Conservation (phyloP, 2,797 vertebrate genomes). For the Rhincodon typus region DNA sequence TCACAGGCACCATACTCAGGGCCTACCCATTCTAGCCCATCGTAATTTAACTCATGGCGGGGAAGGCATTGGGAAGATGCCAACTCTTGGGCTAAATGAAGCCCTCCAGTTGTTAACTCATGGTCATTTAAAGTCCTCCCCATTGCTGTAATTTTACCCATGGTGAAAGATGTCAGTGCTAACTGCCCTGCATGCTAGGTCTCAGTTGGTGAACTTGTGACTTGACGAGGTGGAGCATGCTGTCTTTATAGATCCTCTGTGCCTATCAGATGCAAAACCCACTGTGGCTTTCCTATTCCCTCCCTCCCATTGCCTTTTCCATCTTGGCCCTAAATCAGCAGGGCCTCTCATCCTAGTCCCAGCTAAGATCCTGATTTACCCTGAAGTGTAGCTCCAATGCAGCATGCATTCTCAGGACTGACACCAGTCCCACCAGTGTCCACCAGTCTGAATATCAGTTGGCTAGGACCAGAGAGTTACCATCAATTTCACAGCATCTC, state of each 20-base stretch:
- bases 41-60: neutral
- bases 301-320: neutral
- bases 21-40: neutral
- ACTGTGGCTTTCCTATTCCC: neutral
- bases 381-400: too few relatives aligned
- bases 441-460: neutral
- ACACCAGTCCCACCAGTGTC: neutral
- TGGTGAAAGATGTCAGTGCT: neutral
- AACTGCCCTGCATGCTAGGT: neutral
- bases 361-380: too few relatives aligned
- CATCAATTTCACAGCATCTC: neutral
- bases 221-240: neutral
- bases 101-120: neutral
- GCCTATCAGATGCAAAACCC: neutral
- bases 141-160: neutral
- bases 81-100: neutral
- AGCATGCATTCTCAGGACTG: neutral
- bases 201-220: neutral
- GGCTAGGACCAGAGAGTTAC: neutral
- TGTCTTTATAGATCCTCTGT: neutral
- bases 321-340: neutral
- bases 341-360: neutral
- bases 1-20: neutral
- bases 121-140: neutral
- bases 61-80: neutral